Evolutionary conservation across 1,140 invertebrate genomes (phyloP), one percentile per base, ranked within the genome.

Genomic region (Thereuonema tuberculata): DNA sequence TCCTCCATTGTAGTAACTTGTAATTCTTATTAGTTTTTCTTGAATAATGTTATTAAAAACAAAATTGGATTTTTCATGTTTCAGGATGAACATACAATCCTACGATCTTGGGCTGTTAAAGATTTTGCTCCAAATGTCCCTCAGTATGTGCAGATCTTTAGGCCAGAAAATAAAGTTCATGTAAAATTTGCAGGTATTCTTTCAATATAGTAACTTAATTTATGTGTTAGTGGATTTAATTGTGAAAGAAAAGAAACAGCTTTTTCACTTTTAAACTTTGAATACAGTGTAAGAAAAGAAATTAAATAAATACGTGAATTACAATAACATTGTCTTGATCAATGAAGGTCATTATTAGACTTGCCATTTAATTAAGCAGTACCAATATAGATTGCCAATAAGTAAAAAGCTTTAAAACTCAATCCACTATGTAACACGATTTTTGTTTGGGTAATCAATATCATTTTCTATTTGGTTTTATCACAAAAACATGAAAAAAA

Each of bases 61-160:
- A n/a, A n/a, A n/a, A n/a, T n/a, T n/a, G n/a, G n/a, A n/a, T n/a
- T n/a, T n/a, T n/a, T n/a, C n/a, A n/a, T n/a, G n/a, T n/a, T n/a
- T n/a, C n/a, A 85, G 84, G 94, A 98, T 71, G 90, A 97, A 71
- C 93, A 97, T 71, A 98, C 93, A 3, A 96, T 98, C 64, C 77
- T 98, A 48, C 80, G 93, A 63, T 96, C 93, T 15, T 98, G 94
- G 94, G 94, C 95, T 2, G 91, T 98, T 14, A 94, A 96, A 73
- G 95, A 98, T 74, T 98, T 95, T 74, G 93, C 93, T 0, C 94
- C 93, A 25, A 83, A 82, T 66, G 92, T 97, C 59, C 89, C 92
- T 25, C 93, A 98, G 76, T 98, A 97, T 74, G 93, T 98, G 52
- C 95, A 98, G 76, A 94, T 98, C 64, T 98, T 97, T 78, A 79